Percentiles rank a stretch among this genome's conserved stretches.
These are phyloP conservation scores for Micrasema longulum DNA, from an alignment of 1,140 invertebrate species.

Conservation along the genomic window DNA sequence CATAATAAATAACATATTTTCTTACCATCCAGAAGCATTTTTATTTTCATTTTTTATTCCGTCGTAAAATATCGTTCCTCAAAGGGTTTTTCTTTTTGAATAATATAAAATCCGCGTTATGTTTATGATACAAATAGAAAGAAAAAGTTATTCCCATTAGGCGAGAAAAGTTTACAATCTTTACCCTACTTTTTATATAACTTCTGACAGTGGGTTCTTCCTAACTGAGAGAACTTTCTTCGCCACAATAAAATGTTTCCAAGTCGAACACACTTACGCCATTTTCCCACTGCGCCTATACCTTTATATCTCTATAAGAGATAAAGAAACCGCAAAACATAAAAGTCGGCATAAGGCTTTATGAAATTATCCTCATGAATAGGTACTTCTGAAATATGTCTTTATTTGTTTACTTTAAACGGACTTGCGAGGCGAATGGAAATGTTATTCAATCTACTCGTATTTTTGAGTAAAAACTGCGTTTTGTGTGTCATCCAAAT, in stretches of 20 bases:
- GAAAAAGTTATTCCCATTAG: conserved; percentile 51
- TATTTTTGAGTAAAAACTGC: conserved; percentile 19
- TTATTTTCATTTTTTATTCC: conserved; percentile 38
- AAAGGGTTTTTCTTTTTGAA: conserved; percentile 40
- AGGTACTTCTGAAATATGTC: conserved; percentile 9
- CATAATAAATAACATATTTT: conserved; percentile 36
- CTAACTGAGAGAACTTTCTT: conserved; percentile 31
- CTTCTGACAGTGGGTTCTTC: conserved; percentile 42
- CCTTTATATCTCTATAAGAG: neutral
- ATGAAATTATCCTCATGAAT: conserved; percentile 41
- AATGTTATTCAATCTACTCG: conserved; percentile 34
- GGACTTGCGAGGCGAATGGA: conserved; percentile 14
- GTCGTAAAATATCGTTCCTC: conserved; percentile 27
- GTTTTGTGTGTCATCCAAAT: no score
- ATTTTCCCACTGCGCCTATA: conserved; percentile 23
- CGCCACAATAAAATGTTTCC: conserved; percentile 48
- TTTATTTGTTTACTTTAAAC: conserved; percentile 41
- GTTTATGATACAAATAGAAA: conserved; percentile 45
- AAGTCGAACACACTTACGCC: conserved; percentile 35
- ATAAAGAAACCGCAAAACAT: conserved; percentile 37
- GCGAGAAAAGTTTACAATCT: conserved; percentile 49
- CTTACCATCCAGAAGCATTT: conserved; percentile 12
- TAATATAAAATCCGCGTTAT: conserved; percentile 43
- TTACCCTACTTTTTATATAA: conserved; percentile 53
- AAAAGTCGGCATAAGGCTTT: conserved; percentile 40